Evolutionary conservation across 2,113 vertebrate species (phyloP).

Genomic region (Aldabrachelys gigantea): DNA sequence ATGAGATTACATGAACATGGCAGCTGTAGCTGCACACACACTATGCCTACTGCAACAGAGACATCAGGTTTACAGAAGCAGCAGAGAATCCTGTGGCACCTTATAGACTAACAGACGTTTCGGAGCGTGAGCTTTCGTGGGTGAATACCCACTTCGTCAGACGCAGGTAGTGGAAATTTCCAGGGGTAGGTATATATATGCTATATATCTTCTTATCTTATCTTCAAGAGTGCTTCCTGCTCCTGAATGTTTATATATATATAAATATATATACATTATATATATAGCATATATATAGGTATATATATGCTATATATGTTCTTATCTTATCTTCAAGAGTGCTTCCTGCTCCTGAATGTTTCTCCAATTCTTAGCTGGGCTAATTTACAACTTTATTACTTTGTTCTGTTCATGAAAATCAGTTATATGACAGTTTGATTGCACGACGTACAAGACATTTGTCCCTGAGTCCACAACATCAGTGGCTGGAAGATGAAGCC

Average conservation of each 20-base stretch:
- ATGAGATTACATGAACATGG: background rate
- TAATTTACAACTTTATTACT: constrained; percentile 49
- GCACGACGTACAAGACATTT: constrained; percentile 35
- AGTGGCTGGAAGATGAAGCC: constrained; percentile 33
- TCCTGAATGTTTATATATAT: too few relatives aligned
- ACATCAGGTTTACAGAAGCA: background rate
- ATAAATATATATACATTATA: too few relatives aligned
- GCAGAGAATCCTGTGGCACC: too few relatives aligned
- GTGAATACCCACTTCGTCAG: too few relatives aligned
- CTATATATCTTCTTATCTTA: too few relatives aligned
- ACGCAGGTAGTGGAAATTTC: too few relatives aligned
- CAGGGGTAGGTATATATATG: too few relatives aligned
- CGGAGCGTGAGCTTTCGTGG: too few relatives aligned
- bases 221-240: too few relatives aligned
- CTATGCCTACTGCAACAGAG: constrained; percentile 35
- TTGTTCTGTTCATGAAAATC: constrained; percentile 59
- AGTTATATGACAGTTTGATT: constrained; percentile 53
- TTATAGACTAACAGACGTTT: too few relatives aligned
- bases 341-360: background rate
- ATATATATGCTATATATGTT: too few relatives aligned
- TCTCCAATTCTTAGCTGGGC: constrained; percentile 29
- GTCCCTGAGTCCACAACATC: background rate
- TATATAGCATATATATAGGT: too few relatives aligned
- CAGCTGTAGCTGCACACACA: background rate
- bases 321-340: constrained; percentile 46